Conservation (phyloP, 2,113 vertebrate genomes). For the Amphilophus citrinellus region DNA sequence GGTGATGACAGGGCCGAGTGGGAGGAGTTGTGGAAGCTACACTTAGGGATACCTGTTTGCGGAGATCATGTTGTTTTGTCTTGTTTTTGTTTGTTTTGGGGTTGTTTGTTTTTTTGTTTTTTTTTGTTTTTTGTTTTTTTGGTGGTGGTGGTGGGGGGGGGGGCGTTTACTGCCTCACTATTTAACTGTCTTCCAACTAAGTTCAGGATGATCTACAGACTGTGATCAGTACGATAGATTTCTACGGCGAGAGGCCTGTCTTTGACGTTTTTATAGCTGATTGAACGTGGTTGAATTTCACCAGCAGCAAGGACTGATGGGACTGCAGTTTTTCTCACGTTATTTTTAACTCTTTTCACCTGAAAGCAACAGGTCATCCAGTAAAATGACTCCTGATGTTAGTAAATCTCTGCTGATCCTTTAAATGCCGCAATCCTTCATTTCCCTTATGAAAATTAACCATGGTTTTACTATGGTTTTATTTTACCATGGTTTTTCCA, state of each 20-base stretch:
- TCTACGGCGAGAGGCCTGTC: not conserved
- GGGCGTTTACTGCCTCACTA: not conserved
- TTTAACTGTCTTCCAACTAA: not conserved
- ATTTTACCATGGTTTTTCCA: too few species aligned
- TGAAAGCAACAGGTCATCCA: not conserved
- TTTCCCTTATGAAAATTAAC: too few species aligned
- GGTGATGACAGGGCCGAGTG: slow-evolving; percentile 60
- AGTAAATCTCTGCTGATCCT: too few species aligned
- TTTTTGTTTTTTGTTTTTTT: too few species aligned
- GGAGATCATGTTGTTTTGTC: not conserved
- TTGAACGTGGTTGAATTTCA: not conserved
- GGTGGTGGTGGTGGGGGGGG: too few species aligned
- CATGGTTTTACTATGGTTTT: too few species aligned
- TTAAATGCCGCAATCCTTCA: not conserved
- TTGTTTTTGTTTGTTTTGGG: too few species aligned
- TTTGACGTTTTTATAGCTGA: not conserved
- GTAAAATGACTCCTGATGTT: not conserved
- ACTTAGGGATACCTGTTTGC: slow-evolving; percentile 48
- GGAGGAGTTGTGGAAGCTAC: slow-evolving; percentile 66
- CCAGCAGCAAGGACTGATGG: not conserved
- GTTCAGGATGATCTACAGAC: not conserved
- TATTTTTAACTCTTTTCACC: not conserved
- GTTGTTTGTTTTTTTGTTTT: too few species aligned
- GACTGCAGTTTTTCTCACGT: not conserved
- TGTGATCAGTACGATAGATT: not conserved